phyloP scores from a whole-genome alignment of 2,888 invertebrate genomes.

The Polydrusus cervinus region DNA sequence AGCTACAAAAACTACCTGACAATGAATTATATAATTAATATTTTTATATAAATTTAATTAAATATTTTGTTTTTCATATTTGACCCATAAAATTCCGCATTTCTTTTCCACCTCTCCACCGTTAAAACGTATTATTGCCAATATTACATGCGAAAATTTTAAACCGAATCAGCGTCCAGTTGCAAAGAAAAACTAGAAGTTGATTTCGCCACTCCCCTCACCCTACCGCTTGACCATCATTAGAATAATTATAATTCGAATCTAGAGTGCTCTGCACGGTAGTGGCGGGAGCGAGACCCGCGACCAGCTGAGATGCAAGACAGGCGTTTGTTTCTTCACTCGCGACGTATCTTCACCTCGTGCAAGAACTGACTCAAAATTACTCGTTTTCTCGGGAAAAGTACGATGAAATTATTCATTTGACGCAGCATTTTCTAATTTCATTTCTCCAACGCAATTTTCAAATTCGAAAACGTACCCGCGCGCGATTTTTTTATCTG shows the following conservation, averaged over 20 bases:
- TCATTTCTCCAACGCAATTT: slow-evolving; percentile 12
- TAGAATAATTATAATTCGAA: slow-evolving; percentile 55
- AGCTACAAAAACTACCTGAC: too few relatives aligned
- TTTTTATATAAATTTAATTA: too few relatives aligned
- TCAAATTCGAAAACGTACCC: slow-evolving; percentile 29
- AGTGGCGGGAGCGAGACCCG: slow-evolving; percentile 54
- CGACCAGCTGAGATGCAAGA: slow-evolving; percentile 53
- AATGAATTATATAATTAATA: too few relatives aligned
- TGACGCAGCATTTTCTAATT: too few relatives aligned
- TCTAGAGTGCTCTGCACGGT: slow-evolving; percentile 52
- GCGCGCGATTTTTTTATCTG: slow-evolving; percentile 33
- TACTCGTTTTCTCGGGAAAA: slow-evolving; percentile 26
- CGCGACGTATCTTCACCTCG: slow-evolving; percentile 54
- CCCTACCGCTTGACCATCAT: slow-evolving; percentile 56
- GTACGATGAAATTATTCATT: slow-evolving; percentile 21
- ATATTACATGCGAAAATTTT: neutral
- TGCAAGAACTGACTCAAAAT: slow-evolving; percentile 43
- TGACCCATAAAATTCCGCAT: too few relatives aligned
- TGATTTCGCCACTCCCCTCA: slow-evolving; percentile 53
- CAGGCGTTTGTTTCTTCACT: slow-evolving; percentile 54
- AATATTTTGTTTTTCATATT: too few relatives aligned
- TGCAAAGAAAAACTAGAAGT: slow-evolving; percentile 44
- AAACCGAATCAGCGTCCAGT: slow-evolving; percentile 27
- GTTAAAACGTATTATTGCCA: neutral
- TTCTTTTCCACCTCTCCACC: neutral